These are phyloP conservation scores for Penelope pileata DNA, from an alignment of 2,113 vertebrate genomes.

Conservation along the genomic window DNA sequence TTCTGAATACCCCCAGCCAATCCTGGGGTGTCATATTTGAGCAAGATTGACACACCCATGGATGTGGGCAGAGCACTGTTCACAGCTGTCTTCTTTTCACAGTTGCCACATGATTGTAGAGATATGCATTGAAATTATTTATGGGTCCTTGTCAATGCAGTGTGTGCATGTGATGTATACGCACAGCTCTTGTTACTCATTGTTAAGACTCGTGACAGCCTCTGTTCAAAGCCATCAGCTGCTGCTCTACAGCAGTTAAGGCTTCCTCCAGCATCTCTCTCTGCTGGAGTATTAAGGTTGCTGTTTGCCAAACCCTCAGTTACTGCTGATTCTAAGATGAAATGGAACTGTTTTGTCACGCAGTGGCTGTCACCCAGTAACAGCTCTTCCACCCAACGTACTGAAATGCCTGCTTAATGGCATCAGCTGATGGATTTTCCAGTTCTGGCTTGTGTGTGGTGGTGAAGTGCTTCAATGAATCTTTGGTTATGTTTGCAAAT, in stretches of 20 bases:
- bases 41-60: neutral
- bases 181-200: neutral
- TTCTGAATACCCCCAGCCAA: neutral
- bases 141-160: neutral
- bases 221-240: neutral
- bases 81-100: neutral
- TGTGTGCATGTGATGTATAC: neutral
- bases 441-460: neutral
- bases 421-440: neutral
- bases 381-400: neutral
- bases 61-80: neutral
- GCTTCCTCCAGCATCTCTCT: neutral
- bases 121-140: neutral
- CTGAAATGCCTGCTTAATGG: neutral
- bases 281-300: neutral
- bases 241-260: neutral
- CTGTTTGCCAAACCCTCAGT: neutral
- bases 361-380: fast-evolving
- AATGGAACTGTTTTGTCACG: neutral
- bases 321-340: neutral
- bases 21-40: neutral
- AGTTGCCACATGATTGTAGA: neutral
- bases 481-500: neutral
- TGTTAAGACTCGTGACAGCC: neutral
- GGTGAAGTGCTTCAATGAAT: neutral